Conservation (phyloP, 2,113 vertebrate genomes). For the Ceuthmochares aereus region DNA sequence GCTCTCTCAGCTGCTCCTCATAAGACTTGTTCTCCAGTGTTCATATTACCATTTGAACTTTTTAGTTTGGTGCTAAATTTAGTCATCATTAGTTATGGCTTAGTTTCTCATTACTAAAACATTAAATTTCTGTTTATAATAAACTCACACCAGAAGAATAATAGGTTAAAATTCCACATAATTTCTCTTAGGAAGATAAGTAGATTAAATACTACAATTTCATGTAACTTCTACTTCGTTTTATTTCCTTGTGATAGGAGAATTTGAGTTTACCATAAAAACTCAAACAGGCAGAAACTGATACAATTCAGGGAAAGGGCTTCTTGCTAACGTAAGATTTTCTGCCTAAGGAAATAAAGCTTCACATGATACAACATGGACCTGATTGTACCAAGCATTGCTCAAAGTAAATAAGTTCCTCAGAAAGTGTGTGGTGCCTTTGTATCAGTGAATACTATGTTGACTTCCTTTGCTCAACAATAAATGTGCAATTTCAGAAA, state of each 20-base stretch:
- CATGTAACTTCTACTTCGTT: neutral
- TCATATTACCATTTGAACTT: neutral
- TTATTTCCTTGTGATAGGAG: neutral
- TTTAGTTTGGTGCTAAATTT: neutral
- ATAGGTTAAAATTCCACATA: neutral
- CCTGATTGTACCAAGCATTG: neutral
- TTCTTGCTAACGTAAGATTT: neutral
- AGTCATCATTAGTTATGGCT: neutral
- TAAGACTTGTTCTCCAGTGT: too few species aligned
- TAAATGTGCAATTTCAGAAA: neutral
- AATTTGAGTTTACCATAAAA: neutral
- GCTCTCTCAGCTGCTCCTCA: too few species aligned
- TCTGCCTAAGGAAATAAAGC: neutral
- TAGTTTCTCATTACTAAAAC: neutral
- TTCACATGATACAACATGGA: neutral
- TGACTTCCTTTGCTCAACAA: neutral
- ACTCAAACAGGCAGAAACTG: neutral
- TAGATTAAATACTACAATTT: neutral
- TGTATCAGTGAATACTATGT: neutral
- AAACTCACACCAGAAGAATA: neutral
- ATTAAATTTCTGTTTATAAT: neutral
- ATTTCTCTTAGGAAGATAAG: neutral
- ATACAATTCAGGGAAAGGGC: neutral
- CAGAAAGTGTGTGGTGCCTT: neutral
- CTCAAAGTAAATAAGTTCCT: neutral